Percentiles rank a stretch among this genome's conserved stretches.
Evolutionary conservation across 2,888 invertebrate species (phyloP).

Genomic region (Xestia ashworthii): DNA sequence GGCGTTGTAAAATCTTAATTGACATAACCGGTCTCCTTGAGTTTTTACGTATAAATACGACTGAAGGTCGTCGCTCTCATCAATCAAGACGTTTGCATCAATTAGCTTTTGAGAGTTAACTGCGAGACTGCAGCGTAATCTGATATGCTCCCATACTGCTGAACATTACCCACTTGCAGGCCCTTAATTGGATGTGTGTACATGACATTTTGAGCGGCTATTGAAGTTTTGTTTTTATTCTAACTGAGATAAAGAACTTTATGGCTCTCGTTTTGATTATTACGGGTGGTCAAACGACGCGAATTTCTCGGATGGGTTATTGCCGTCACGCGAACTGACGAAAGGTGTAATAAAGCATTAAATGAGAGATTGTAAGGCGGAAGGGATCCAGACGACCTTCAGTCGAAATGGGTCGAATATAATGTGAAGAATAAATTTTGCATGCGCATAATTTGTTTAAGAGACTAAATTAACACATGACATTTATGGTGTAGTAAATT

Average conservation of each 20-base stretch:
- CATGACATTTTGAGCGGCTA: constrained; percentile 72
- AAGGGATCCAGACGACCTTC: constrained; percentile 63
- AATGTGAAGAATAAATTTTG: constrained; percentile 29
- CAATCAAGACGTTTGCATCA: constrained; percentile 84
- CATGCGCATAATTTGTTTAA: constrained; percentile 32
- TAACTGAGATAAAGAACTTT: constrained; percentile 53
- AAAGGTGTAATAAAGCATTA: constrained; percentile 55
- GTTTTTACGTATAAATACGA: constrained; percentile 70
- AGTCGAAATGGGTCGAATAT: constrained; percentile 56
- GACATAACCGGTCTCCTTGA: constrained; percentile 67
- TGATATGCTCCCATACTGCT: constrained; percentile 77
- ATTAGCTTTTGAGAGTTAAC: constrained; percentile 81
- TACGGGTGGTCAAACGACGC: constrained; percentile 57
- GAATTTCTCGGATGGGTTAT: constrained; percentile 60
- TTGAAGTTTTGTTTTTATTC: constrained; percentile 64
- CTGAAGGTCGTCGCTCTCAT: constrained; percentile 84
- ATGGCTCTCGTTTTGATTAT: constrained; percentile 56
- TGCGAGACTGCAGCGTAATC: constrained; percentile 80
- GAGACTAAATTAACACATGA: constrained; percentile 40
- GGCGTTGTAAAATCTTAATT: constrained; percentile 75
- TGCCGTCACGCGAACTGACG: constrained; percentile 62
- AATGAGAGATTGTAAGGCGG: constrained; percentile 57
- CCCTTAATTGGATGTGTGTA: constrained; percentile 77
- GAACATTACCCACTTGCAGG: constrained; percentile 66
- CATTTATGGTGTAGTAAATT: constrained; percentile 21